A percentile compares a stretch with the other conserved stretches of the same genome.
These are phyloP conservation scores for Halichoerus grypus DNA, from an alignment of 2,113 vertebrate species.

Conservation along the genomic window DNA sequence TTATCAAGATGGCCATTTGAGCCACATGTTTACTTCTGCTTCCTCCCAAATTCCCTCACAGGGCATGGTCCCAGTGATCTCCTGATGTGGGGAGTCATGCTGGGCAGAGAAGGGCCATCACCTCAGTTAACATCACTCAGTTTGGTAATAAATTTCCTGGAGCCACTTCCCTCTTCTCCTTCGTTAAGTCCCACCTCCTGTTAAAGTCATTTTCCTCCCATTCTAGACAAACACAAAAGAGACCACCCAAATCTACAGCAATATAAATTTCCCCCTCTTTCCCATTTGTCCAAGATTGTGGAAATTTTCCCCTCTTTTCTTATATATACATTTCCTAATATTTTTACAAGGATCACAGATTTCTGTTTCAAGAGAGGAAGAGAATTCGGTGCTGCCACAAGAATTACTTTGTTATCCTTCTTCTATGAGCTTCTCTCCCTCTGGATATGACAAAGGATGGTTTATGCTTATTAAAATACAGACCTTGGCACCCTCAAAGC, in stretches of 20 bases:
- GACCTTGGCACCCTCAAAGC: slow-evolving; percentile 42
- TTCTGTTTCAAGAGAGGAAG: slow-evolving; percentile 31
- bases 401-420: not conserved
- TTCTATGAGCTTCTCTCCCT: not conserved
- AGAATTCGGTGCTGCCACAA: not conserved
- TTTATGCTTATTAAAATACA: slow-evolving; percentile 66
- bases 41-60: not conserved
- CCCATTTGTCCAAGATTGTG: slow-evolving; percentile 18
- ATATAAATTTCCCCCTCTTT: not conserved
- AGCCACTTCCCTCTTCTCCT: not conserved
- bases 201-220: not conserved
- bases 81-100: too few species aligned
- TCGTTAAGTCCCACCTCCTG: not conserved
- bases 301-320: not conserved
- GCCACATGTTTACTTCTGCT: rapidly evolving
- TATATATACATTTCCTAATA: not conserved
- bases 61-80: too few species aligned
- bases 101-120: not conserved
- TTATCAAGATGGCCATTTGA: not conserved
- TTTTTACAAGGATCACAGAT: not conserved
- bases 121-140: not conserved
- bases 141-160: not conserved
- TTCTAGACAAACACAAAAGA: slow-evolving; percentile 32
- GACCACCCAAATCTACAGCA: slow-evolving; percentile 22
- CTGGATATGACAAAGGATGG: slow-evolving; percentile 50